These are phyloP conservation scores for Ethmia dodecea DNA, from an alignment of 2,888 invertebrate species.

Conservation along the genomic window DNA sequence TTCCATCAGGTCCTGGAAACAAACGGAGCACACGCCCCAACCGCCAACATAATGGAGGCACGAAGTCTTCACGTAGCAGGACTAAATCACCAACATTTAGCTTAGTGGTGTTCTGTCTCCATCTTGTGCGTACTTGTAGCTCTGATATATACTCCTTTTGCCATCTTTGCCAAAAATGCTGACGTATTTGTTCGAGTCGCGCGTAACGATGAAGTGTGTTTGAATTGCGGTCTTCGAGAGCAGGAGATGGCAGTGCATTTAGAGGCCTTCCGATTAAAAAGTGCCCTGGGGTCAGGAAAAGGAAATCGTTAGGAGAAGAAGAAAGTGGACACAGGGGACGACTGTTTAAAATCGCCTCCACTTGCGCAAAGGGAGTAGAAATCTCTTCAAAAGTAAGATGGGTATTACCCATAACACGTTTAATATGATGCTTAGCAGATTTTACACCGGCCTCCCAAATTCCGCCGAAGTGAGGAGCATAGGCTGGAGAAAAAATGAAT, in stretches of 20 bases:
- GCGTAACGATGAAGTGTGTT: slow-evolving; percentile 8
- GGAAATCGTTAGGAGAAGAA: slow-evolving; percentile 12
- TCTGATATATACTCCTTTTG: slow-evolving; percentile 18
- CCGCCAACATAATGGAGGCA: too few species aligned
- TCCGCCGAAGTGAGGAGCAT: slow-evolving; percentile 18
- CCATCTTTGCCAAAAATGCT: slow-evolving; percentile 23
- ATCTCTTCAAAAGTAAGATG: slow-evolving; percentile 17
- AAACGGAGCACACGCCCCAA: too few species aligned
- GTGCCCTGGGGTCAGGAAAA: slow-evolving; percentile 16
- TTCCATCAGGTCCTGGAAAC: too few species aligned
- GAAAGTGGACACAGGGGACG: slow-evolving; percentile 13
- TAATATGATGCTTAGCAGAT: slow-evolving; percentile 11
- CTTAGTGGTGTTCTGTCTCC: slow-evolving; percentile 12
- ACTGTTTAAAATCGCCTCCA: slow-evolving; percentile 16
- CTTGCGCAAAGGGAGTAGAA: slow-evolving; percentile 13
- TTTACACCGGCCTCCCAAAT: slow-evolving; percentile 16
- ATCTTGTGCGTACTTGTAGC: slow-evolving; percentile 27
- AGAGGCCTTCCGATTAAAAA: slow-evolving; percentile 16
- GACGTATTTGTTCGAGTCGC: slow-evolving; percentile 16
- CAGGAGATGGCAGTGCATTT: slow-evolving; percentile 2
- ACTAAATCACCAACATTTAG: slow-evolving; percentile 16
- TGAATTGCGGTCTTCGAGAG: not conserved
- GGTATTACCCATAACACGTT: slow-evolving; percentile 11
- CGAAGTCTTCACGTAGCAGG: slow-evolving; percentile 15
- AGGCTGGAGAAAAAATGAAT: slow-evolving; percentile 16